Conservation (phyloP, 2,113 vertebrate species). For the Lophura nycthemera region DNA sequence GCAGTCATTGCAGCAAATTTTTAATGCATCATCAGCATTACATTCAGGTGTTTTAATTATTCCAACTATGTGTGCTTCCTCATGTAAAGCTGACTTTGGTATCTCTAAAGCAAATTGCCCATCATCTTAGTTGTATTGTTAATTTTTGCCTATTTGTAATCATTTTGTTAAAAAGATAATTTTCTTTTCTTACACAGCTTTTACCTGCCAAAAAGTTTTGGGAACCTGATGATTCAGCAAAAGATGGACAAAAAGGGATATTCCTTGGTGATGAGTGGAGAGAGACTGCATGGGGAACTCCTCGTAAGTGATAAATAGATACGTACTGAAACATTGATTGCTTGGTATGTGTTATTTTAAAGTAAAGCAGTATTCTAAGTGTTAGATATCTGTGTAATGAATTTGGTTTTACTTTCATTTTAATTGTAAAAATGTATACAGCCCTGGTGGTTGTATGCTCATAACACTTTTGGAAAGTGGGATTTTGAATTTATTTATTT, state of each 20-base stretch:
- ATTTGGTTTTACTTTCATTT: neutral
- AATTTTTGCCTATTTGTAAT: neutral
- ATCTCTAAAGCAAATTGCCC: neutral
- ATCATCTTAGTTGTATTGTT: neutral
- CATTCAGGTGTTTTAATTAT: neutral
- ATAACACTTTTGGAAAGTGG: neutral
- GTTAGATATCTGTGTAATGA: neutral
- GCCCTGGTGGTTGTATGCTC: neutral
- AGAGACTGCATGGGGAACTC: slow-evolving; percentile 95
- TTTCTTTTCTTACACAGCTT: slow-evolving; percentile 80
- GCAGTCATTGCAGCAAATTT: neutral
- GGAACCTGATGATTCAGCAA: slow-evolving; percentile 97
- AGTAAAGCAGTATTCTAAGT: neutral
- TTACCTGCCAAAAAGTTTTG: slow-evolving; percentile 98
- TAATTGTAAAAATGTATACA: neutral
- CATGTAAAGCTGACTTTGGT: neutral
- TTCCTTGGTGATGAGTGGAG: slow-evolving; percentile 98
- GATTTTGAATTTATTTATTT: neutral
- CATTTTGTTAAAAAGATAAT: neutral
- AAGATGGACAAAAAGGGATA: slow-evolving; percentile 98
- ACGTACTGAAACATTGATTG: neutral
- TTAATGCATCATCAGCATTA: neutral
- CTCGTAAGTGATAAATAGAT: slow-evolving; percentile 85
- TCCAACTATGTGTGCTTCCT: neutral
- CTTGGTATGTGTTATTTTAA: neutral